Evolutionary conservation across 2,888 invertebrate genomes (phyloP).

Genomic region (Andrena marginata): DNA sequence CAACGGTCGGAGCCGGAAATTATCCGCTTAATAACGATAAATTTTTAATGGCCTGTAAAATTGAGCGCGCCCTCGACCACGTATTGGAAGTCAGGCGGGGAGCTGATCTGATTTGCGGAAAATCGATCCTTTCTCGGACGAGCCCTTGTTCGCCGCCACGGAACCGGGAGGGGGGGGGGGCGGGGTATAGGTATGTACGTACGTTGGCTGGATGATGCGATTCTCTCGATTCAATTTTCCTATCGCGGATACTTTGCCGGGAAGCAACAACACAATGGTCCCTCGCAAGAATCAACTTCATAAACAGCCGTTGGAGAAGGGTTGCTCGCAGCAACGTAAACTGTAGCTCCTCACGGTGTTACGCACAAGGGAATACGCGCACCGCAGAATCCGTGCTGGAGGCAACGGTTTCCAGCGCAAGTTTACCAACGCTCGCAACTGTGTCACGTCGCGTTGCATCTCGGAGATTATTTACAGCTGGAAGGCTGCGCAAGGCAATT

Average conservation of each 20-base stretch:
- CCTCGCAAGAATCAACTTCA: conserved; percentile 52
- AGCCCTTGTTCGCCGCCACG: background rate
- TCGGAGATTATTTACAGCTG: too few species aligned
- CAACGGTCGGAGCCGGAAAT: background rate
- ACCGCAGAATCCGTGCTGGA: too few species aligned
- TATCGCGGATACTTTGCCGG: conserved; percentile 34
- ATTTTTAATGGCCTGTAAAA: conserved; percentile 37
- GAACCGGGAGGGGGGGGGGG: conserved; percentile 12
- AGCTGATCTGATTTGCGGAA: conserved; percentile 31
- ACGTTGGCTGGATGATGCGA: conserved; percentile 41
- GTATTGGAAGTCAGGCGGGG: conserved; percentile 2
- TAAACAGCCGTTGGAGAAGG: conserved; percentile 51
- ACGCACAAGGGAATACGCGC: too few species aligned
- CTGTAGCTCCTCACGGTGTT: conserved; percentile 10
- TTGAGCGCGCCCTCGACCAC: background rate
- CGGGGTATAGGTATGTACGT: background rate
- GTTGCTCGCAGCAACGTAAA: conserved; percentile 48
- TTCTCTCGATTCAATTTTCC: conserved; percentile 49
- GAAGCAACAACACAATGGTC: conserved; percentile 40
- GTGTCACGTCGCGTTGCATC: too few species aligned
- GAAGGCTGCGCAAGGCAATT: background rate
- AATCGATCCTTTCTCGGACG: conserved; percentile 25
- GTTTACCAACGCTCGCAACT: too few species aligned
- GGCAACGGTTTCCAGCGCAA: too few species aligned
- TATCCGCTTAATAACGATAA: conserved; percentile 28